These are phyloP conservation scores for Heliconius nattereri DNA, from an alignment of 1,140 invertebrate species.

Conservation along the genomic window DNA sequence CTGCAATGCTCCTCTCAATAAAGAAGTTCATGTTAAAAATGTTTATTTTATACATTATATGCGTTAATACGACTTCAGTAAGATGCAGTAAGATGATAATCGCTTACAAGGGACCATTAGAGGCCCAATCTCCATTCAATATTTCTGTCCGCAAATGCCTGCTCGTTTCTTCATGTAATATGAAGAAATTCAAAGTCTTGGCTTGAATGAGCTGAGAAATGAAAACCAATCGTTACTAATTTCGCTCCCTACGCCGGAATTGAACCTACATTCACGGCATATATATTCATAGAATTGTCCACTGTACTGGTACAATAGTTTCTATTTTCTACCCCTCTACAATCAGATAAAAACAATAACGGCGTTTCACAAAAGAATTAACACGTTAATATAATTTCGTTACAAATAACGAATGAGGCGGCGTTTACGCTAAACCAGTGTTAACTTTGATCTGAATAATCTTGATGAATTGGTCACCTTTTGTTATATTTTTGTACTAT, in stretches of 20 bases:
- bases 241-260: neutral
- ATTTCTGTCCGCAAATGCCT: no score
- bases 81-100: no score
- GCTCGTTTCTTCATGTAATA: no score
- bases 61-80: no score
- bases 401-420: conserved; percentile 35
- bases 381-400: conserved; percentile 31
- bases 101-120: no score
- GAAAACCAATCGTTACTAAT: no score
- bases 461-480: conserved; percentile 35
- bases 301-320: neutral
- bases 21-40: no score
- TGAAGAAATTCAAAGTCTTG: no score
- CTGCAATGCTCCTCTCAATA: neutral
- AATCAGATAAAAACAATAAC: neutral
- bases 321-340: neutral
- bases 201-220: no score
- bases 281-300: no score
- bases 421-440: conserved; percentile 39
- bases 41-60: no score
- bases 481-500: neutral
- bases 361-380: conserved; percentile 13
- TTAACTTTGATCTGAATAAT: conserved; percentile 43
- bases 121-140: no score
- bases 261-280: neutral